Evolutionary conservation across 1,140 invertebrate species (phyloP), one percentile per base, ranked within the genome.

Genomic region (Pectinophora gossypiella): DNA sequence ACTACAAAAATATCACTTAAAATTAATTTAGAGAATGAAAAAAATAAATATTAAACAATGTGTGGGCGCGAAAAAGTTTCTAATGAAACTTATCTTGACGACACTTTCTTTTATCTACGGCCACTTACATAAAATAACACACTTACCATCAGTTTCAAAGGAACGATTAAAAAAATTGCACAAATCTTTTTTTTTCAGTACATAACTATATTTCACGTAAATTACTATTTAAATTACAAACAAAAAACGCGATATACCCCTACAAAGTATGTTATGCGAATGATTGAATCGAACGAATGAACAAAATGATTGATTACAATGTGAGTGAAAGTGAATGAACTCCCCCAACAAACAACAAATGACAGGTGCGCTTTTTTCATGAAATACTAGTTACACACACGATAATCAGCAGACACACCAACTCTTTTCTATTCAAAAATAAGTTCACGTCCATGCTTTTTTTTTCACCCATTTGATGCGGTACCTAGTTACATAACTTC

Each of bases 51-150:
- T 32, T 32, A 12, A n/a, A 32, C 9, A 32, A 32, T 40, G 7
- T 40, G 2, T 46, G 20, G 42, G 48, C 54, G 48, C 44, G 27
- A 48, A 51, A 51, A 48, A 56, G 48, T 51, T 48, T 32, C 35
- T 42, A 10, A 48, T 10, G 2, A 22, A n/a, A n/a, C 19, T 32
- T n/a, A 32, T 12, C 9, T 32, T 32, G n/a, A 3, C 6, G 27
- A 12, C 27, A n/a, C n/a, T n/a, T n/a, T n/a, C n/a, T n/a, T n/a
- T n/a, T n/a, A n/a, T n/a, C n/a, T n/a, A n/a, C 27, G n/a, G n/a
- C n/a, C 9, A 32, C 1, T 32, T 32, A 32, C 27, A 32, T 9
- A 32, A 32, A 3, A 32, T 12, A 32, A 5, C 10, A 10, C 27
- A 32, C 27, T 32, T 32, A 32, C 27, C 27, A 32, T 3, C 9